Percentiles rank a stretch among this genome's conserved stretches.
Evolutionary conservation across 2,113 vertebrate species (phyloP).

Genomic region (Camelus bactrianus): DNA sequence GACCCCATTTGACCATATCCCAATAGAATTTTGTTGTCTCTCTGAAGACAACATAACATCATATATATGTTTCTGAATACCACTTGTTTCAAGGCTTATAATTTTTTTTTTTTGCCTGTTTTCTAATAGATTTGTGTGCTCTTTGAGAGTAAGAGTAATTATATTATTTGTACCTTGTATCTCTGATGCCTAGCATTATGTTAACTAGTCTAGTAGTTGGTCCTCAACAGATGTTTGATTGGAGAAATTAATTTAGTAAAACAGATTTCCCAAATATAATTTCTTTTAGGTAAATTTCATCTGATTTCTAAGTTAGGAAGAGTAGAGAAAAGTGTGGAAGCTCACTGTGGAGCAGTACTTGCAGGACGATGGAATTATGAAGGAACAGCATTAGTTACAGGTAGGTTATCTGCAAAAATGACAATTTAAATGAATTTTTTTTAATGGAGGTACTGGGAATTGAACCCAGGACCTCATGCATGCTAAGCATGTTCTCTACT

Average conservation of each 20-base stretch:
- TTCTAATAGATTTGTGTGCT: conserved; percentile 4
- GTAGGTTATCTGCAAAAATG: conserved; percentile 82
- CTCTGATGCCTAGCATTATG: not conserved
- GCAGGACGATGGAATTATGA: conserved; percentile 97
- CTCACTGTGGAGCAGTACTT: conserved; percentile 96
- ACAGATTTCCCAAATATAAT: conserved; percentile 40
- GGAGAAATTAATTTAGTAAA: conserved; percentile 23
- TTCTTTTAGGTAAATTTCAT: conserved; percentile 95
- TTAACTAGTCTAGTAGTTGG: not conserved
- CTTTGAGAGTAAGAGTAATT: conserved; percentile 43
- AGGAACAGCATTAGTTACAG: conserved; percentile 96
- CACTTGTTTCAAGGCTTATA: not conserved
- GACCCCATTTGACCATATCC: not conserved
- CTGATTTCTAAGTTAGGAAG: conserved; percentile 94
- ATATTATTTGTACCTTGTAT: conserved; percentile 32
- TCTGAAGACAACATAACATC: not conserved
- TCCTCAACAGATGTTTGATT: conserved; percentile 26
- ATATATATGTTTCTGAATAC: not conserved
- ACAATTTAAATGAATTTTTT: not conserved
- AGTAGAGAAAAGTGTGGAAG: conserved; percentile 97
- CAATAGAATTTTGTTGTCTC: not conserved
- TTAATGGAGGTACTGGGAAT: too few relatives aligned
- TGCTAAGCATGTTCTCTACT: too few relatives aligned
- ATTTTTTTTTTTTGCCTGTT: conserved; percentile 7
- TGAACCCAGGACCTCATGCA: too few relatives aligned